These are phyloP conservation scores for Microhierax caerulescens DNA, from an alignment of 2,797 vertebrate genomes.

Conservation along the genomic window DNA sequence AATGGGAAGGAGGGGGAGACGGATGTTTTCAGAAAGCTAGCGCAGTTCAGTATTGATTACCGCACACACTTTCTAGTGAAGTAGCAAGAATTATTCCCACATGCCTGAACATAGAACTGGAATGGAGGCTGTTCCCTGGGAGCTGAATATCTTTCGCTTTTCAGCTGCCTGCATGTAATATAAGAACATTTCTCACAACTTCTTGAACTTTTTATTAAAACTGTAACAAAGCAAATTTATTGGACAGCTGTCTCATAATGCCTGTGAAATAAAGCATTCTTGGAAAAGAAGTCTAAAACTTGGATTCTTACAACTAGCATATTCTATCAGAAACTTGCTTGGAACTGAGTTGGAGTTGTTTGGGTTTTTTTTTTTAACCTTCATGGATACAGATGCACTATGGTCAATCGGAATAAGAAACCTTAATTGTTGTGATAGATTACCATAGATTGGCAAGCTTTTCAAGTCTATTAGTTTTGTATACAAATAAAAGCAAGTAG, in stretches of 20 bases:
- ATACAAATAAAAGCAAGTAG: background rate
- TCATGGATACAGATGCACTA: background rate
- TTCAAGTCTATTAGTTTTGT: background rate
- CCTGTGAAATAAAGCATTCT: background rate
- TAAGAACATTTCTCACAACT: background rate
- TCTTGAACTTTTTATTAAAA: background rate
- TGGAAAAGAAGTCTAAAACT: background rate
- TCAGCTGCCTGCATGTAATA: background rate
- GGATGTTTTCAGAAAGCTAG: background rate
- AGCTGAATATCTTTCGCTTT: background rate
- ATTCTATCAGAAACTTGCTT: background rate
- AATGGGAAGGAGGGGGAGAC: background rate
- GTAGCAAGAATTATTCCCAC: background rate
- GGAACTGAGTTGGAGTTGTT: background rate
- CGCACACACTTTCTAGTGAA: background rate
- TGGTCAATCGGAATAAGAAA: conserved; percentile 10
- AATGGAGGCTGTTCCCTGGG: background rate
- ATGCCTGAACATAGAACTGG: background rate
- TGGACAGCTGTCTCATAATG: background rate
- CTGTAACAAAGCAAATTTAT: background rate
- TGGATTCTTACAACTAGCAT: background rate
- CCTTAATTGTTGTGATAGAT: background rate
- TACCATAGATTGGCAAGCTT: background rate
- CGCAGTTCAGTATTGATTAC: background rate
- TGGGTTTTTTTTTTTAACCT: background rate